These are phyloP conservation scores for Ahaetulla prasina DNA, from an alignment of 2,113 vertebrate species.

Conservation along the genomic window DNA sequence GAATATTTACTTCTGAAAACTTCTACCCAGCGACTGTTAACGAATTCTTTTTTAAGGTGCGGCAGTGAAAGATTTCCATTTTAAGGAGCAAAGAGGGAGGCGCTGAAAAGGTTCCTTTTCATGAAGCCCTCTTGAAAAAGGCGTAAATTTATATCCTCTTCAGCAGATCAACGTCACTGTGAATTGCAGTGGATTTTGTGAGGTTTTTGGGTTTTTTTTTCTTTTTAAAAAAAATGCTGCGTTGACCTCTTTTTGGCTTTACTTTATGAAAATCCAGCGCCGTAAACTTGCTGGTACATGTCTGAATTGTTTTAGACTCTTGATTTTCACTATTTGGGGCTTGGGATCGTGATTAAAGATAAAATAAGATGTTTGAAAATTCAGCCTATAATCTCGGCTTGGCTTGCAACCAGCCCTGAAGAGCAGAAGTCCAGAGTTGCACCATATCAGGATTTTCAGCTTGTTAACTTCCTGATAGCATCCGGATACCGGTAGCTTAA, in stretches of 20 bases:
- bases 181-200: background rate
- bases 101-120: background rate
- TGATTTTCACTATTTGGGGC: background rate
- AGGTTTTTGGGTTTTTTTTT: too few species aligned
- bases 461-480: background rate
- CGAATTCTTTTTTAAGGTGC: background rate
- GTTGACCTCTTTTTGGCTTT: background rate
- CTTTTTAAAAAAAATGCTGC: background rate
- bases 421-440: background rate
- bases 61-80: background rate
- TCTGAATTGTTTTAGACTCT: background rate
- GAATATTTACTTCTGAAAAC: background rate
- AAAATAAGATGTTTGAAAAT: background rate
- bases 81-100: background rate
- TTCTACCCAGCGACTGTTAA: background rate
- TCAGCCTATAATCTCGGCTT: background rate
- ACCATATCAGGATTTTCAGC: background rate
- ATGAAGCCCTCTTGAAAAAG: background rate
- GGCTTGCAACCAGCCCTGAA: background rate
- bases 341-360: background rate
- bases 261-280: background rate
- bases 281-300: background rate
- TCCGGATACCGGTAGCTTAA: background rate
- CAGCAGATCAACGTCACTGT: background rate
- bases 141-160: background rate